phyloP scores from a whole-genome alignment of 1,140 invertebrate species.

The Megathymus violae region DNA sequence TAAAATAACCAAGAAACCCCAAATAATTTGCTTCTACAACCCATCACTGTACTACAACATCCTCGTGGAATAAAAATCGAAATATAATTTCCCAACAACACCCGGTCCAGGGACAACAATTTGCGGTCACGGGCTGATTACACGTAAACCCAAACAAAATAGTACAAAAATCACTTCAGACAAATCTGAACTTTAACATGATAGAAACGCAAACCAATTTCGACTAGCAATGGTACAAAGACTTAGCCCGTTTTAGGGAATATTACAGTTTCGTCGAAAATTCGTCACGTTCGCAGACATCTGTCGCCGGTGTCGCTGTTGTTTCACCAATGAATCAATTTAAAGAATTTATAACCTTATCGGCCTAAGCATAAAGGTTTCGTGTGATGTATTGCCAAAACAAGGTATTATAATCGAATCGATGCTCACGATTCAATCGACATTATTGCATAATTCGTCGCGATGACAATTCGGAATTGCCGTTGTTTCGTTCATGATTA shows the following conservation, averaged over 20 bases:
- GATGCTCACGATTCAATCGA: slow-evolving; percentile 60
- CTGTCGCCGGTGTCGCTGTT: slow-evolving; percentile 67
- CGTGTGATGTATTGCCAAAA: background rate
- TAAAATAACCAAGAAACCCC: no score
- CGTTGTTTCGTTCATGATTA: slow-evolving; percentile 62
- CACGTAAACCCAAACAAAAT: slow-evolving; percentile 61
- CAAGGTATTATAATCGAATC: slow-evolving; percentile 50
- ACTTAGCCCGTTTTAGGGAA: slow-evolving; percentile 46
- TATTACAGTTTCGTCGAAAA: slow-evolving; percentile 65
- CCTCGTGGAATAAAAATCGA: slow-evolving; percentile 79
- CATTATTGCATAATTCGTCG: slow-evolving; percentile 74
- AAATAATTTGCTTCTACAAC: slow-evolving; percentile 31
- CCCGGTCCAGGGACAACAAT: slow-evolving; percentile 79
- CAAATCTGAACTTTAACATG: slow-evolving; percentile 35
- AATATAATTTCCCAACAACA: slow-evolving; percentile 81
- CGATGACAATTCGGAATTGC: slow-evolving; percentile 74
- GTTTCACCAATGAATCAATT: background rate
- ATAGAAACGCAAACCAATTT: slow-evolving; percentile 40
- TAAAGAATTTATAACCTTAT: slow-evolving; percentile 2
- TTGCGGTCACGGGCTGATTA: slow-evolving; percentile 81
- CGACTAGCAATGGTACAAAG: background rate
- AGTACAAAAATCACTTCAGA: slow-evolving; percentile 23
- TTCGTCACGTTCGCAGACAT: slow-evolving; percentile 81
- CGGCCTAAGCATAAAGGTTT: background rate
- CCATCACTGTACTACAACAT: slow-evolving; percentile 49